These are phyloP conservation scores for Malthinus seriepunctatus DNA, from an alignment of 2,888 invertebrate genomes.

Conservation along the genomic window DNA sequence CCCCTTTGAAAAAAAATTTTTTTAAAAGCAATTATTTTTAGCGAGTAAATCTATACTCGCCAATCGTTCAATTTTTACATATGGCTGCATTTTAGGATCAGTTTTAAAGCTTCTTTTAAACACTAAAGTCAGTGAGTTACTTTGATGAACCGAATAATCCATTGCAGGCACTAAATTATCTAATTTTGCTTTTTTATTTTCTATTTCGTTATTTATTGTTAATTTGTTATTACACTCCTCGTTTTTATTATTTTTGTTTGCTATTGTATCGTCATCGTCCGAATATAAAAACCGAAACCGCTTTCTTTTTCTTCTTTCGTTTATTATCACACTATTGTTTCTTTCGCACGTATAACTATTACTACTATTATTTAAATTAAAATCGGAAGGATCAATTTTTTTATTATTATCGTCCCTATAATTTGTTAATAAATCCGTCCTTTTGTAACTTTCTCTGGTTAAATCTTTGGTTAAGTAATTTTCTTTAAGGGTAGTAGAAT, in stretches of 20 bases:
- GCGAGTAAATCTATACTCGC: conserved; percentile 29
- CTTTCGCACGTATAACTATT: not conserved
- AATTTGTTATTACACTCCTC: not conserved
- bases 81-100: conserved; percentile 30
- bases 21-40: conserved; percentile 11
- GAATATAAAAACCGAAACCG: conserved; percentile 32
- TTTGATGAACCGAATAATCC: conserved; percentile 33
- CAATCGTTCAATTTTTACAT: conserved; percentile 27
- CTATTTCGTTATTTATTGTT: not conserved
- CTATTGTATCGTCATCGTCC: conserved; percentile 28
- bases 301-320: conserved; percentile 25
- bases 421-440: not conserved
- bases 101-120: conserved; percentile 31
- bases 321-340: not conserved
- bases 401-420: not conserved
- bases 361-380: conserved; percentile 1
- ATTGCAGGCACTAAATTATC: conserved; percentile 12
- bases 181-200: conserved; percentile 10
- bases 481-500: not conserved
- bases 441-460: not conserved
- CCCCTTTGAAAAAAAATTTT: conserved; percentile 11
- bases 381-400: not conserved
- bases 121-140: conserved; percentile 32
- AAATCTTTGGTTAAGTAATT: not conserved
- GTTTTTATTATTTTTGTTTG: not conserved